These are phyloP conservation scores for Chaenodraco wilsoni DNA, from an alignment of 2,797 vertebrate genomes.

Conservation along the genomic window DNA sequence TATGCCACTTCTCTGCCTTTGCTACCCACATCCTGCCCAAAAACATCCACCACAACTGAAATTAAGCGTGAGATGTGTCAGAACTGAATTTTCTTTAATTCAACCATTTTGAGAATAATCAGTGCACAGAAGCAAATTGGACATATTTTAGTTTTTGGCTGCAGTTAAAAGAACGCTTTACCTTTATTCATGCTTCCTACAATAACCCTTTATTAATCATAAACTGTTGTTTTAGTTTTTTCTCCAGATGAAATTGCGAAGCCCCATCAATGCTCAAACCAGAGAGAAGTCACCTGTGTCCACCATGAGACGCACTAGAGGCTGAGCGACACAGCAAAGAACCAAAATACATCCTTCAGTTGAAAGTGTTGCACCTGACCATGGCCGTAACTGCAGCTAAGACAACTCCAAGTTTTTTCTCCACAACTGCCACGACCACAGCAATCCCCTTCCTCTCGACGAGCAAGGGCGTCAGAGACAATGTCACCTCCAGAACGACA, in stretches of 20 bases:
- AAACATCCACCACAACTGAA: slow-evolving; percentile 72
- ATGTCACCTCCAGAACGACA: slow-evolving; percentile 68
- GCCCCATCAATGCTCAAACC: slow-evolving; percentile 34
- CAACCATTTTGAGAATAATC: slow-evolving; percentile 12
- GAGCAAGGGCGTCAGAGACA: slow-evolving; percentile 63
- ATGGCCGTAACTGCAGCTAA: slow-evolving; percentile 69
- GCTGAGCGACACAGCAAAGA: slow-evolving; percentile 38
- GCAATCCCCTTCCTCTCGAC: slow-evolving; percentile 64
- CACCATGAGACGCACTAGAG: slow-evolving; percentile 45
- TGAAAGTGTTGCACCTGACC: slow-evolving; percentile 36
- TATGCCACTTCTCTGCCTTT: slow-evolving; percentile 64
- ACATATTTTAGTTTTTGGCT: slow-evolving; percentile 18
- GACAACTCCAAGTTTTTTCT: slow-evolving; percentile 61
- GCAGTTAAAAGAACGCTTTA: slow-evolving; percentile 1
- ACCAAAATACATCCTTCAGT: slow-evolving; percentile 21
- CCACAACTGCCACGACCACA: slow-evolving; percentile 61
- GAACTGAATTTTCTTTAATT: slow-evolving; percentile 3
- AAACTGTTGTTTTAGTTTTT: slow-evolving; percentile 10
- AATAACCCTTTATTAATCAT: background rate
- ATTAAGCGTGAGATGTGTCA: slow-evolving; percentile 30
- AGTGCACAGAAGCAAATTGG: background rate
- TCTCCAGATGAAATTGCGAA: slow-evolving; percentile 32
- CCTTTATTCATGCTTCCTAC: background rate
- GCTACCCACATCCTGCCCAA: slow-evolving; percentile 83
- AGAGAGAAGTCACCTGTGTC: slow-evolving; percentile 37